These are phyloP conservation scores for Anser cygnoides DNA, from an alignment of 2,113 vertebrate genomes.

Conservation along the genomic window DNA sequence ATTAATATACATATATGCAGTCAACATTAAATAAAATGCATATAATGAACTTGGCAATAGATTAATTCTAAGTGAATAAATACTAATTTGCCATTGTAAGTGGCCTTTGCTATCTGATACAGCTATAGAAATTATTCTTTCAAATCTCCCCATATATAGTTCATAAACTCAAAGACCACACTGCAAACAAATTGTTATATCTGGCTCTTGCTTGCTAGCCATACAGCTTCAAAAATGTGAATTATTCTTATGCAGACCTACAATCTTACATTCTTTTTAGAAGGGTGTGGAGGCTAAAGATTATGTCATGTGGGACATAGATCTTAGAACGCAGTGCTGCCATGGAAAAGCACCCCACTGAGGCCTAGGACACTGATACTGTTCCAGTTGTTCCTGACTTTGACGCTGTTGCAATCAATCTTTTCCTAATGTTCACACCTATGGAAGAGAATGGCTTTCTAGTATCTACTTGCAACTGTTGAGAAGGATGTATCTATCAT, in stretches of 20 bases:
- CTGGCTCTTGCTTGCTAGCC: neutral
- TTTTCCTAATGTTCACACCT: neutral
- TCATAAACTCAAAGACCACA: neutral
- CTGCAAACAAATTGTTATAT: neutral
- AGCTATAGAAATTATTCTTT: neutral
- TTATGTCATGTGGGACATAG: neutral
- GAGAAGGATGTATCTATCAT: neutral
- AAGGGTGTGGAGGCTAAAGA: neutral
- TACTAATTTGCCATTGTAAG: neutral
- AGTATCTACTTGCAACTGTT: neutral
- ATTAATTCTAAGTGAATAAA: neutral
- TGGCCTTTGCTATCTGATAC: neutral
- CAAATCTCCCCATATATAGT: neutral
- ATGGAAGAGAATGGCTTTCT: neutral
- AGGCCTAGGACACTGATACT: neutral
- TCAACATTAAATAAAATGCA: neutral
- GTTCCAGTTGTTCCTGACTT: neutral
- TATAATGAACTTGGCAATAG: neutral
- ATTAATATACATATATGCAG: neutral
- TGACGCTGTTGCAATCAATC: rapidly evolving
- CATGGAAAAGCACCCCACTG: neutral
- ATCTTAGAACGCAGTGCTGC: neutral
- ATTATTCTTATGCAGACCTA: neutral
- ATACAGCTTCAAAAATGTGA: neutral
- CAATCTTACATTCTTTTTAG: neutral